These are phyloP conservation scores for Stenchaetothrips biformis DNA, from an alignment of 2,888 invertebrate species.

Conservation along the genomic window DNA sequence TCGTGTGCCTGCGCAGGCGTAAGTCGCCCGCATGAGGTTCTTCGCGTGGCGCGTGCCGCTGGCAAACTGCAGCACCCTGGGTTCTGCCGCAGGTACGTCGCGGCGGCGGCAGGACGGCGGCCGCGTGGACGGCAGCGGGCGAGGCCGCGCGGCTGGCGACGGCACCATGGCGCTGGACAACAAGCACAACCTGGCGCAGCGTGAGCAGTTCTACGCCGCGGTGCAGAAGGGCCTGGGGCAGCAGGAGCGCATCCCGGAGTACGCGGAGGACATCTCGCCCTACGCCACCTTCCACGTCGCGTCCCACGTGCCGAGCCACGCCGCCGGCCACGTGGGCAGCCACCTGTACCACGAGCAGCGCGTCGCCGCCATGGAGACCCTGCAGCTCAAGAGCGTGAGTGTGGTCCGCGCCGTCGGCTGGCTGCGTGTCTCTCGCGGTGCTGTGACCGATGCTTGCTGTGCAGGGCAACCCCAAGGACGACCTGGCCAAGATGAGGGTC, in stretches of 20 bases:
- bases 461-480: conserved; percentile 40
- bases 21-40: neutral
- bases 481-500: conserved; percentile 38
- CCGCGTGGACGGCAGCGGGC: neutral
- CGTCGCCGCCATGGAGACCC: conserved; percentile 41
- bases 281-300: conserved; percentile 44
- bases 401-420: too few relatives aligned
- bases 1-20: neutral
- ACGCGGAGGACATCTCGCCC: conserved; percentile 44
- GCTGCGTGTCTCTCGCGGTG: neutral
- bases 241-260: conserved; percentile 40
- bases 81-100: neutral
- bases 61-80: neutral
- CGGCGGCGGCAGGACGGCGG: neutral
- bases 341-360: conserved; percentile 42
- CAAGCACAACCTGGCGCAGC: conserved; percentile 41
- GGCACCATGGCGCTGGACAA: conserved; percentile 39
- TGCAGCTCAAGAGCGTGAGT: conserved; percentile 42
- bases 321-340: conserved; percentile 40
- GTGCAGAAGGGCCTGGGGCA: conserved; percentile 40
- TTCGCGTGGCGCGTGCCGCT: neutral
- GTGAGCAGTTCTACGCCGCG: conserved; percentile 42
- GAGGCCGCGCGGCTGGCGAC: neutral
- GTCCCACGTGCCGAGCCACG: conserved; percentile 37
- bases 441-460: conserved; percentile 7